Evolutionary conservation across 2,888 invertebrate species (phyloP), one percentile per base, ranked within the genome.

Genomic region (Tetranychus truncatus): DNA sequence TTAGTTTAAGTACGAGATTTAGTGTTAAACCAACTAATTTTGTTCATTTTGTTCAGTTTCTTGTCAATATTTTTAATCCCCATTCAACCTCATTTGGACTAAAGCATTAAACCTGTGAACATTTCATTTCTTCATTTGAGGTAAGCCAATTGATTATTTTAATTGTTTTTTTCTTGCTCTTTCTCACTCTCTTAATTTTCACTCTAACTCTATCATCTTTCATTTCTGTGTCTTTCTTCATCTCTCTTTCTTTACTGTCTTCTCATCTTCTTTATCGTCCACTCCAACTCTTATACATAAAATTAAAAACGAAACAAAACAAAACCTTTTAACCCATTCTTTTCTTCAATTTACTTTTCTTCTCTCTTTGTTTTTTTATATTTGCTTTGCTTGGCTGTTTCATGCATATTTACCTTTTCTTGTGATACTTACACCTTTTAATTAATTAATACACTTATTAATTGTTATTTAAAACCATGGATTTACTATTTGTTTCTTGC

Each of bases 171-270:
- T 15, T 46, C 72, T 72, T 15, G 20, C 72, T 44, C 44, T 72
- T 34, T 72, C 69, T 69, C 67, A 21, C 67, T 67, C 67, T 67
- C 67, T 67, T 21, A 9, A 8, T 21, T 67, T n/a, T 67, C 67
- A 18, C 67, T 67, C 67, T 67, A 20, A 24, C 75, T 76, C 76
- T 71, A n/a, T 71, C 71, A 11, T 34, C 34, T 45, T 69, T 24
- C 24, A 11, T 69, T 20, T 72, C 46, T 72, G 20, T 72, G 21
- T 72, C 46, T 72, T 11, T n/a, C 9, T 20, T 8, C 24, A 18
- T 75, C 76, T 76, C 75, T 76, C 75, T 76, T 76, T 76, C 77
- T 77, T 77, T 74, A 75, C 73, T 76, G 74, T 76, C 76, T 76
- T 72, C 24, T 45, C 44, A n/a, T 67, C 20, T 11, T 34, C 21